Evolutionary conservation across 2,797 vertebrate species (phyloP), one percentile per base, ranked within the genome.

Genomic region (Tenualosa ilisha): DNA sequence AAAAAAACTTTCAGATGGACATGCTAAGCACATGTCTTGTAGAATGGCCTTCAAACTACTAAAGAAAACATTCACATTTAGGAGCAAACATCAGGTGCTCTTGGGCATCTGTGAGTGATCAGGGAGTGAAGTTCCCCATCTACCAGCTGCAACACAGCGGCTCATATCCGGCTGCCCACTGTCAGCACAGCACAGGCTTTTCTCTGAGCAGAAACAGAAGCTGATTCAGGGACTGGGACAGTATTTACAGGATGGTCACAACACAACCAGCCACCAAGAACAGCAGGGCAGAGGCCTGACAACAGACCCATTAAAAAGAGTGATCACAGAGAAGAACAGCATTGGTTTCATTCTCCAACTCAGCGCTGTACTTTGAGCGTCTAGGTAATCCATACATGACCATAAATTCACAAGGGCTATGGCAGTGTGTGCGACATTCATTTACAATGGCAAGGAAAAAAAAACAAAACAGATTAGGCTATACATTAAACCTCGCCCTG

Each of bases 401-500:
- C 5, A 4, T 40, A 20, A 6, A 75, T 17, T 17, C 1, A 13
- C 15, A 40, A 2, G 5, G 68, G 12, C 31, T 6, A 75, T 75
- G 13, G 4, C 68, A 75, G 68, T 20, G 68, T 20, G 68, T 68
- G 31, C 15, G 3, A 6, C 31, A 40, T 75, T 5, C 15, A 7
- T 17, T 40, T 31, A n/a, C 68, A 40, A 20, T 3, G 22, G 61
- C 11, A 37, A 13, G 15, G 17, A 40, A 72, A 72, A 72, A 72
- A 3, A 40, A 72, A 72, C 40, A 72, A 3, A 7, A 4, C 31
- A 31, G 31, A 46, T 46, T 46, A 46, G 46, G 12, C 31, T 37
- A 72, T 72, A 37, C 65, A 75, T 75, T 43, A 75, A 75, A 75
- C 31, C 31, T 12, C 31, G 13, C 68, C 68, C 68, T 75, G 68